phyloP scores from a whole-genome alignment of 2,888 invertebrate genomes.

The Dasysyrphus tricinctus region DNA sequence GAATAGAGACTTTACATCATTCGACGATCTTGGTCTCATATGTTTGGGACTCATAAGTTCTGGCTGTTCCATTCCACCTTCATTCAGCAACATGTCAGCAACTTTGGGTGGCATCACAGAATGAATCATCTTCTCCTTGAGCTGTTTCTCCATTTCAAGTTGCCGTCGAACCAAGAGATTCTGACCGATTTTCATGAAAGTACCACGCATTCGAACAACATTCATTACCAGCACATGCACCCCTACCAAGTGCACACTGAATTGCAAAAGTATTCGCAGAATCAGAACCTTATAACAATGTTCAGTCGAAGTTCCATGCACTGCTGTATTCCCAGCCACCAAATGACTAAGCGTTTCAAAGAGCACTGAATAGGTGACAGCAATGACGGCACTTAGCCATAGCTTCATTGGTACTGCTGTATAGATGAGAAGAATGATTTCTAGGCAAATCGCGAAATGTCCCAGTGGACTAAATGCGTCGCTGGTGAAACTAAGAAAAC shows the following conservation, averaged over 20 bases:
- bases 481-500: constrained; percentile 86
- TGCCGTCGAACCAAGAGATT: constrained; percentile 94
- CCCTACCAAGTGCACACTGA: constrained; percentile 96
- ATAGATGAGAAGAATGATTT: constrained; percentile 95
- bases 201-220: constrained; percentile 95
- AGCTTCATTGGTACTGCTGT: constrained; percentile 96
- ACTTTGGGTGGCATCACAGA: constrained; percentile 98
- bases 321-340: constrained; percentile 83
- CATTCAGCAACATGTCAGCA: constrained; percentile 92
- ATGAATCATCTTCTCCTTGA: constrained; percentile 98
- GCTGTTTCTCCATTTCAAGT: constrained; percentile 95
- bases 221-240: constrained; percentile 97
- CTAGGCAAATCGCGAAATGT: constrained; percentile 92
- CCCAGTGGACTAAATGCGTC: constrained; percentile 90
- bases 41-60: constrained; percentile 77
- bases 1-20: constrained; percentile 91
- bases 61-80: constrained; percentile 84
- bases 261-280: constrained; percentile 91
- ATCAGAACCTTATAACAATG: constrained; percentile 86
- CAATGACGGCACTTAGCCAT: constrained; percentile 92
- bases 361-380: constrained; percentile 91
- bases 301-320: constrained; percentile 84
- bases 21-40: constrained; percentile 80
- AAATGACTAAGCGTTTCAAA: constrained; percentile 90
- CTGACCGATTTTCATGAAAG: constrained; percentile 98